phyloP scores from a whole-genome alignment of 2,113 vertebrate genomes.

The Indri indri region DNA sequence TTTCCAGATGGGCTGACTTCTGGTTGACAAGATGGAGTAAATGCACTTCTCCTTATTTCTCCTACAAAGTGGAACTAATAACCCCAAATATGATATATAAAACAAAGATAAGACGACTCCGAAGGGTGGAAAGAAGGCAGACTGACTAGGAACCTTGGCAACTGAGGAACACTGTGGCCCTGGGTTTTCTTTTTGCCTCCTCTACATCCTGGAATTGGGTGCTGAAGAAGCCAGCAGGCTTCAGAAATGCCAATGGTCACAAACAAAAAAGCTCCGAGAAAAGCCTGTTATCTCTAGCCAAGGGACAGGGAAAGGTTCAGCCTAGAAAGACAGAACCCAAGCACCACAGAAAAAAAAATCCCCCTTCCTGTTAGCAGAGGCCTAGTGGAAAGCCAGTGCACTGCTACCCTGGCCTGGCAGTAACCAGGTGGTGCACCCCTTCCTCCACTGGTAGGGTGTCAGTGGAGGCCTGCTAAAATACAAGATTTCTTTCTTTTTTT shows the following conservation, averaged over 20 bases:
- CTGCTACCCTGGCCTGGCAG: neutral
- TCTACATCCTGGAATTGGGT: neutral
- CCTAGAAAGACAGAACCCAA: constrained; percentile 24
- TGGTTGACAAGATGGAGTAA: neutral
- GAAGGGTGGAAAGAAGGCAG: neutral
- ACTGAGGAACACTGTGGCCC: neutral
- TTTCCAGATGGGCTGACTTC: neutral
- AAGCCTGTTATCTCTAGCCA: neutral
- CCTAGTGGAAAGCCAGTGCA: neutral
- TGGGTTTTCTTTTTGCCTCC: neutral
- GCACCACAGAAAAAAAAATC: neutral
- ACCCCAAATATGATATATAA: neutral
- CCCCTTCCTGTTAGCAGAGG: neutral
- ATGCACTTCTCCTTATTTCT: neutral
- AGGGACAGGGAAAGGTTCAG: neutral
- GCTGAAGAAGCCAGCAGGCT: neutral
- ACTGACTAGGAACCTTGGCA: neutral
- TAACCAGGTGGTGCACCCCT: neutral
- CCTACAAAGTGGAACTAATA: neutral
- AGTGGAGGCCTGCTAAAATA: neutral
- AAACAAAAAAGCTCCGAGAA: neutral
- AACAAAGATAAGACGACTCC: neutral
- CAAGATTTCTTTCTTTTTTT: neutral
- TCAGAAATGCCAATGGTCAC: neutral
- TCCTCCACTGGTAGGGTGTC: neutral